Base-by-base conservation (phyloP, 2,888 invertebrate species). In the Drosophila merina region DNA sequence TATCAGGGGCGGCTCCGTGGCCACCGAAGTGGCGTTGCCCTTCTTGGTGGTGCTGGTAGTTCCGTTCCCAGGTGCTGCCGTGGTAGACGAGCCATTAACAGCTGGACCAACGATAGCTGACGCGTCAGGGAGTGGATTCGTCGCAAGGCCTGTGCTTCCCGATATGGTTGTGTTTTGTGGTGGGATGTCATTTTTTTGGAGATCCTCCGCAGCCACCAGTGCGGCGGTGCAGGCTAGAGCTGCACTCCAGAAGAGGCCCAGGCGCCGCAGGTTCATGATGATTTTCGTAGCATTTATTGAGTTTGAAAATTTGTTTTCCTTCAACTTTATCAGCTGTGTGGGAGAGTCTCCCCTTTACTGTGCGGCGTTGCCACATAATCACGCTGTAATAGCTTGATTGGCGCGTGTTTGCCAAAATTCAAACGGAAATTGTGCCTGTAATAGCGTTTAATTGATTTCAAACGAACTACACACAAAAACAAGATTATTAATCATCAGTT, bases 1-100 rank as follows among this genome's bases (percentile, higher is more conserved):
- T 0, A 98, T 98, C 44, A 98, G 91, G 6, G 96, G 95, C 6
- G 96, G 95, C 88, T 96, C 96, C 0, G 95, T 94, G 0, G 95
- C 94, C 38, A 93, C 93, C 1, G 94, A 92, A 2, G 94, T 86
- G 1, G 63, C 62, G 64, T 89, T 90, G 25, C 69, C 69, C 1
- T 75, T 73, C 7, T 76, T 75, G 4, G 62, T 47, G 26, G 76
- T 79, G 2, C 42, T 51, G 49, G 38, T 40, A 1, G 47, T 48
- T 8, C 4, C 36, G 36, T 52, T 71, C 4, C 26, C 36, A 12
- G 70, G 25, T 12, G 54, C 7, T 9, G 63, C 47, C 8, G 57
- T 55, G 3, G 40, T 42, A 12, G 12, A 8, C 2, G 62, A 25
- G 0, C 48, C 10, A 26, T 44, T 71, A 6, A 5, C n/a, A 2